These are phyloP conservation scores for Sinotaia quadrata DNA, from an alignment of 2,888 invertebrate genomes.

Conservation along the genomic window DNA sequence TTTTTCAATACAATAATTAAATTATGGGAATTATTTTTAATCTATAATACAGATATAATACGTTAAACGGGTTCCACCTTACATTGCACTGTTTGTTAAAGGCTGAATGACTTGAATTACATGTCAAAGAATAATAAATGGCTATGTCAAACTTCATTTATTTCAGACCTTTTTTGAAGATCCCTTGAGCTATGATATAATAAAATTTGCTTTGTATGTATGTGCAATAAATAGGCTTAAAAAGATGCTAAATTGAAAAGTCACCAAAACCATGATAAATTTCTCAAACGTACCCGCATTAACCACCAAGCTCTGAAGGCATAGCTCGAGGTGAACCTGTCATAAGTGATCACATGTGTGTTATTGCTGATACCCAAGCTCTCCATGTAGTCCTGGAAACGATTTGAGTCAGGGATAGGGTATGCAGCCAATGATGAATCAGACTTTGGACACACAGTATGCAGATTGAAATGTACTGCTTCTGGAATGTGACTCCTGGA, in stretches of 20 bases:
- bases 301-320: constrained; percentile 57
- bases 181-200: too few relatives aligned
- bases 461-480: constrained; percentile 51
- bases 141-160: too few relatives aligned
- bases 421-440: constrained; percentile 18
- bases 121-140: too few relatives aligned
- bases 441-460: constrained; percentile 29
- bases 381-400: constrained; percentile 53
- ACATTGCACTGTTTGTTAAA: too few relatives aligned
- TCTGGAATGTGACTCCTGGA: constrained; percentile 55
- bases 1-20: too few relatives aligned
- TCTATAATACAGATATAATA: too few relatives aligned
- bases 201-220: too few relatives aligned
- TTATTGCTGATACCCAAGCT: constrained; percentile 47
- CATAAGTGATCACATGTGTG: constrained; percentile 57
- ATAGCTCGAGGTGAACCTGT: constrained; percentile 47
- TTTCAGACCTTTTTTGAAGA: too few relatives aligned
- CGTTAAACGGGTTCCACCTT: too few relatives aligned
- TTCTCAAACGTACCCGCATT: constrained; percentile 55
- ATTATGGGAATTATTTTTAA: too few relatives aligned
- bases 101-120: too few relatives aligned
- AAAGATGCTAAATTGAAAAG: background rate
- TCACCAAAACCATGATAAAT: background rate
- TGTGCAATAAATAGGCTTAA: too few relatives aligned
- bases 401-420: constrained; percentile 46